Evolutionary conservation across 2,797 vertebrate species (phyloP), one percentile per base, ranked within the genome.

Genomic region (Propithecus deckenii): DNA sequence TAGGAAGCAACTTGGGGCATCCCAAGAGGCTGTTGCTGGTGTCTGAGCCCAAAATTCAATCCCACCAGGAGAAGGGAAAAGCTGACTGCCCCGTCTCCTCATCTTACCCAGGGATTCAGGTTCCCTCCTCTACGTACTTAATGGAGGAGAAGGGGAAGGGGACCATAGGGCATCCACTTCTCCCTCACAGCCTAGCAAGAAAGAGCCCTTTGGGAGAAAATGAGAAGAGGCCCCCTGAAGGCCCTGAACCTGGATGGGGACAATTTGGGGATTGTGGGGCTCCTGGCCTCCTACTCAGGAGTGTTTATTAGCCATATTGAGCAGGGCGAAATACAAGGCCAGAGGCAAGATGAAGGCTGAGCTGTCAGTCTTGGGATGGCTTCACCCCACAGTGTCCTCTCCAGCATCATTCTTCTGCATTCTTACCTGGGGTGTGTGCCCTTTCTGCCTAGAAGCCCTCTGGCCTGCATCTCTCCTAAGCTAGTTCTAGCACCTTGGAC

Each of bases 1-100:
- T 65, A 22, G 67, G 94, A 97, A 97, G 95, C 80, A 90, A 97
- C 92, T 97, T 2, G 17, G 96, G 95, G 94, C 95, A 97, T 96
- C 96, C 96, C 96, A 96, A 97, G 95, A 96, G 91, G 97, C 95
- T 96, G 84, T 97, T 98, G 98, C 98, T 98, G 98, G 98, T 98
- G 93, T 97, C 96, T 97, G 85, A 98, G 95, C 97, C 96, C 97
- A 94, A 90, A 90, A 95, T 95, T 92, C 92, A 96, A 3, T 92
- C 76, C 86, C 55, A 91, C 83, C 43, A 28, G 20, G 41, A 96
- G 78, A 87, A 96, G 43, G 67, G 61, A 48, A 63, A 95, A 96
- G 59, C 74, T 86, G 61, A 43, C 69, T 69, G 71, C 89, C 90
- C 74, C 43, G 12, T 72, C 46, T 48, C 87, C 61, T 80, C 38